Evolutionary conservation across 2,113 vertebrate species (phyloP), one percentile per base, ranked within the genome.

Genomic region (Centrocercus urophasianus): DNA sequence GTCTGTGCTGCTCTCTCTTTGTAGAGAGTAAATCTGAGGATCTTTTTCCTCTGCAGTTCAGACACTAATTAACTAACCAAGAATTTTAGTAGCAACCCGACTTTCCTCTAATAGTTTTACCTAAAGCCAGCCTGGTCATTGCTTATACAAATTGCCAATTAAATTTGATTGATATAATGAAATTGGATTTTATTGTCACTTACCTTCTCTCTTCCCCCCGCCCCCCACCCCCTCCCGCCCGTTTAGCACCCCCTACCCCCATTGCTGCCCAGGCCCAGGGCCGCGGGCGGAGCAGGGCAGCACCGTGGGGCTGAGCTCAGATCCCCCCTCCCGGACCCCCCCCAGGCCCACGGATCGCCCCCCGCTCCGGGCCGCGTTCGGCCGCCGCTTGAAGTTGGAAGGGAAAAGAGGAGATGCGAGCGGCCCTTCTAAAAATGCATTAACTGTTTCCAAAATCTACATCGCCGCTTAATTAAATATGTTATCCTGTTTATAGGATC

Each of bases 401-500:
- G 10, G 80, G 36, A 57, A 96, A 90, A 93, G 82, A 56, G 47
- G 71, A 97, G 96, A 97, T 97, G 97, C 96, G 91, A 98, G 95
- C 91, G 93, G 63, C 88, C 95, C 86, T 97, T 97, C 97, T 96
- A 95, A 96, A 96, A 97, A 96, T 71, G 96, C 97, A 97, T 98
- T 97, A 98, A 98, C 98, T 98, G 97, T 98, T 98, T 98, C 98
- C 97, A 98, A 98, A 98, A 98, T 98, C 98, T 98, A 98, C 98
- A 98, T 95, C 96, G 96, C 97, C 89, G 97, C 97, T 98, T 98
- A 98, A 98, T 98, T 98, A 98, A 98, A 99, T 98, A 98, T 98
- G 98, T 99, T 99, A 99, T 99, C 98, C 98, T 98, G 98, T 98
- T 98, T 98, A 98, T 98, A 98, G 98, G 98, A 98, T 98, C 98